Evolutionary conservation across 2,888 invertebrate species (phyloP), one percentile per base, ranked within the genome.

Genomic region (Ptychoptera contaminata): DNA sequence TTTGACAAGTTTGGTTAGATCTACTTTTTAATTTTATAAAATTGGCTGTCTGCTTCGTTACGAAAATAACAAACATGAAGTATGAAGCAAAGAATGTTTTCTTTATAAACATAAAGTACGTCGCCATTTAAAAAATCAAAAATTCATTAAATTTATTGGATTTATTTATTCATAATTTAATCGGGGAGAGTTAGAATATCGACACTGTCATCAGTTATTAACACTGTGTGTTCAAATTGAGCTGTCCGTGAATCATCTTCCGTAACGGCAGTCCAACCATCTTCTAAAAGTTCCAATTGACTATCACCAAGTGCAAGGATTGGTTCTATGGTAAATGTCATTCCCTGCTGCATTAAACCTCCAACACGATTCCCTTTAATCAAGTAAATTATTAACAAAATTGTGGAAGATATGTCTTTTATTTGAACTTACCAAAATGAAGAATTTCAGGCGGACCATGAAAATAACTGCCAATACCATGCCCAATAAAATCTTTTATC

Each of bases 281-380:
- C 96, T 43, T 82, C 78, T 12, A 86, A 69, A 47, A 87, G 69
- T 16, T 74, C 70, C 2, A 85, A 70, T 45, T 78, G 68, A 37
- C 71, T 69, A 1, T 64, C 66, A 1, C 92, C 92, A 52, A 87
- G 81, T 2, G 81, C 77, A 12, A 96, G 57, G 8, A 84, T 79
- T 9, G 96, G 96, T 58, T 96, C 94, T 55, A 96, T 85, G 0
- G 94, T 96, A 58, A 96, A 94, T 0, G 86, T 85, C 86, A 92
- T 92, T n/a, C 91, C 91, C 3, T 82, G 65, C 52, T 72, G 59
- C 92, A 93, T 92, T 41, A 62, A 56, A 1, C 82, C 85, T 1
- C 74, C 72, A 52, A 72, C 69, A 43, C 71, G 58, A 56, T 84
- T 82, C 51, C 67, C 83, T 82, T 56, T 44, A 60, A 62, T 7